These are phyloP conservation scores for Chelonus insularis DNA, from an alignment of 1,140 invertebrate genomes.

Conservation along the genomic window DNA sequence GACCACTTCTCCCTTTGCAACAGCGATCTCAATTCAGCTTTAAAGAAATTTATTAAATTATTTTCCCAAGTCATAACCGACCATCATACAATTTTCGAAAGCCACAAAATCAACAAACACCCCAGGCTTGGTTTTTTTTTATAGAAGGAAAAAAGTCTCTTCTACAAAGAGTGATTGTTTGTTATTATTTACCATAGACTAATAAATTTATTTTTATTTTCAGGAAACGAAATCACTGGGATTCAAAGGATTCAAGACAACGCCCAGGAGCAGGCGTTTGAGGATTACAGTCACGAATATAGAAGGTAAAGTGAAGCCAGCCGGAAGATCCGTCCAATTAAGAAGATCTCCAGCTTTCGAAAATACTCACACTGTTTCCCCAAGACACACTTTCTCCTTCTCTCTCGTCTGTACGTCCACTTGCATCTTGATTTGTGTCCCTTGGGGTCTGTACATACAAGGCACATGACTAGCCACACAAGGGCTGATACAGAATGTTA, in stretches of 20 bases:
- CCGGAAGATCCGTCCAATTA: slow-evolving; percentile 7
- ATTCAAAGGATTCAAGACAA: slow-evolving; percentile 6
- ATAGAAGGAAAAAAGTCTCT: no score
- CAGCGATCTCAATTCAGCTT: no score
- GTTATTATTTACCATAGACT: no score
- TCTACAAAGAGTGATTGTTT: no score
- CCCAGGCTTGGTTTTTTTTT: no score
- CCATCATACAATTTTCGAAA: no score
- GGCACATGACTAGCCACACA: not conserved
- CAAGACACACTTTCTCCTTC: not conserved
- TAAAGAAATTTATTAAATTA: no score
- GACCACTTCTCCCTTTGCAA: no score
- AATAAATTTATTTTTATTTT: no score
- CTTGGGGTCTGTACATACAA: not conserved
- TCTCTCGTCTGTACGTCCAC: slow-evolving; percentile 1
- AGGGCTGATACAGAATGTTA: no score
- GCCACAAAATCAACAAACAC: no score
- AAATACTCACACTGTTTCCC: not conserved
- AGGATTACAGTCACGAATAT: slow-evolving; percentile 8
- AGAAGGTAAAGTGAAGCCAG: not conserved
- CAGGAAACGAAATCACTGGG: not conserved
- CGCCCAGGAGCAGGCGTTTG: not conserved
- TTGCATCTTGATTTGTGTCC: slow-evolving; percentile 23
- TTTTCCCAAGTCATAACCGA: no score
- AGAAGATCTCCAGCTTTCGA: not conserved